Percentiles rank a stretch among this genome's conserved stretches.
These are phyloP conservation scores for Tachina grossa DNA, from an alignment of 2,888 invertebrate species.

Conservation along the genomic window DNA sequence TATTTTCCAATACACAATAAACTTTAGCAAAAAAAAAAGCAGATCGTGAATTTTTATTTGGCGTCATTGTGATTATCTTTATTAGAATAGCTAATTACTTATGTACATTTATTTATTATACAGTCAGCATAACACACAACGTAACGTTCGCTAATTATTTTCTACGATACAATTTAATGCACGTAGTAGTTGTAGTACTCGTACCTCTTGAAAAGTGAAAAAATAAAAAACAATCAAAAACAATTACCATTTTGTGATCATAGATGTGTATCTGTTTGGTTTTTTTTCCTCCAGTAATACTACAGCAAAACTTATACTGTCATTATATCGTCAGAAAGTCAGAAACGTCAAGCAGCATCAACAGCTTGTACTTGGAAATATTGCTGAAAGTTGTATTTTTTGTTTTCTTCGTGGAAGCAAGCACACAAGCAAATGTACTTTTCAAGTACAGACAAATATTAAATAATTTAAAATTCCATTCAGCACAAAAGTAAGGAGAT, in stretches of 20 bases:
- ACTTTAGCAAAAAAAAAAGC: background rate
- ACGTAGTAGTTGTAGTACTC: constrained; percentile 24
- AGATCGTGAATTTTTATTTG: constrained; percentile 65
- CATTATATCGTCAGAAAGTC: constrained; percentile 32
- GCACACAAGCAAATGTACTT: background rate
- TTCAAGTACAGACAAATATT: constrained; percentile 16
- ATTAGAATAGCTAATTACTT: constrained; percentile 60
- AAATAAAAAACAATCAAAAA: constrained; percentile 61
- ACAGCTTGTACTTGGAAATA: constrained; percentile 41
- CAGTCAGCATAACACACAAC: background rate
- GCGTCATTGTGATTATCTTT: constrained; percentile 67
- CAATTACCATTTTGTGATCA: constrained; percentile 68
- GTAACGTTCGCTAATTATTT: background rate
- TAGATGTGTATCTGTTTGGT: constrained; percentile 56
- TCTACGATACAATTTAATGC: constrained; percentile 46
- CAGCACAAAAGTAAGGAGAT: background rate
- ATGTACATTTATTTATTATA: constrained; percentile 59
- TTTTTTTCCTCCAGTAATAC: constrained; percentile 9
- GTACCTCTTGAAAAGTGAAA: constrained; percentile 43
- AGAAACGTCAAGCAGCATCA: constrained; percentile 42
- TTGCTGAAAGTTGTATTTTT: constrained; percentile 44
- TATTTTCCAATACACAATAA: background rate
- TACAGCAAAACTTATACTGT: constrained; percentile 17
- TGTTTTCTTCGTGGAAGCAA: constrained; percentile 1
- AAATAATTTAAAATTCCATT: constrained; percentile 23